Percentiles rank a stretch among this genome's conserved stretches.
These are phyloP conservation scores for Hydrocynus forskahlii DNA, from an alignment of 2,797 vertebrate species.

Conservation along the genomic window DNA sequence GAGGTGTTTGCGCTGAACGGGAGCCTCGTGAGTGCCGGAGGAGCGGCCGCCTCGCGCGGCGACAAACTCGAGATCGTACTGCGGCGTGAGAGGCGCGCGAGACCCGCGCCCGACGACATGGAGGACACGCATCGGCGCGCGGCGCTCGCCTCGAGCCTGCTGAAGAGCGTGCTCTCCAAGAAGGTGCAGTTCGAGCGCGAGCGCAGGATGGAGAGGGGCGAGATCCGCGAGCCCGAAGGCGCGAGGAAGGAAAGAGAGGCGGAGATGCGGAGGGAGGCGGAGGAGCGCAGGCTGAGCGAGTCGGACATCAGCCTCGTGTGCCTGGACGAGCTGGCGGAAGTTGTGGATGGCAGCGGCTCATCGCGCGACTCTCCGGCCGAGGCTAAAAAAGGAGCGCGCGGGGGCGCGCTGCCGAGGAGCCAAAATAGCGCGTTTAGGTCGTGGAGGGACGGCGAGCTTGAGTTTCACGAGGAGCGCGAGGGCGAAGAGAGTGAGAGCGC, in stretches of 20 bases:
- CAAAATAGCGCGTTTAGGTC: constrained; percentile 97
- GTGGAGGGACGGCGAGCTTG: constrained; percentile 89
- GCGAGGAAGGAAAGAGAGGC: constrained; percentile 67
- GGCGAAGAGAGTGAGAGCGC: constrained; percentile 67
- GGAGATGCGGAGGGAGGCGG: constrained; percentile 41
- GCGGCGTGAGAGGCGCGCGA: constrained; percentile 69
- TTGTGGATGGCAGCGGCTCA: constrained; percentile 68
- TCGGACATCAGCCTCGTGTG: constrained; percentile 77
- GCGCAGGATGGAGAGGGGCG: constrained; percentile 96
- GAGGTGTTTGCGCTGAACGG: constrained; percentile 79
- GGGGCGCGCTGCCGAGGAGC: constrained; percentile 88
- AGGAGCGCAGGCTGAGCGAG: neutral
- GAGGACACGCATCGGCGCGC: constrained; percentile 90
- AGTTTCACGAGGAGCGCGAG: constrained; percentile 82
- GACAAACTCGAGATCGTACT: constrained; percentile 77
- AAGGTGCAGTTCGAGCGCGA: constrained; percentile 98
- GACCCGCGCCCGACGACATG: constrained; percentile 69
- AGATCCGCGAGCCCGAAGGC: constrained; percentile 81
- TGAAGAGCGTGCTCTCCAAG: constrained; percentile 96
- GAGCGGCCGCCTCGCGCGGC: constrained; percentile 59
- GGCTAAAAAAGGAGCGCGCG: constrained; percentile 83
- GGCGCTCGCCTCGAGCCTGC: constrained; percentile 89
- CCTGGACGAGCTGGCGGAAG: constrained; percentile 80
- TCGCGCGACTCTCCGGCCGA: constrained; percentile 74
- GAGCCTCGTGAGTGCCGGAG: constrained; percentile 28